These are phyloP conservation scores for Apodemia hepburni DNA, from an alignment of 2,888 invertebrate genomes.

Conservation along the genomic window DNA sequence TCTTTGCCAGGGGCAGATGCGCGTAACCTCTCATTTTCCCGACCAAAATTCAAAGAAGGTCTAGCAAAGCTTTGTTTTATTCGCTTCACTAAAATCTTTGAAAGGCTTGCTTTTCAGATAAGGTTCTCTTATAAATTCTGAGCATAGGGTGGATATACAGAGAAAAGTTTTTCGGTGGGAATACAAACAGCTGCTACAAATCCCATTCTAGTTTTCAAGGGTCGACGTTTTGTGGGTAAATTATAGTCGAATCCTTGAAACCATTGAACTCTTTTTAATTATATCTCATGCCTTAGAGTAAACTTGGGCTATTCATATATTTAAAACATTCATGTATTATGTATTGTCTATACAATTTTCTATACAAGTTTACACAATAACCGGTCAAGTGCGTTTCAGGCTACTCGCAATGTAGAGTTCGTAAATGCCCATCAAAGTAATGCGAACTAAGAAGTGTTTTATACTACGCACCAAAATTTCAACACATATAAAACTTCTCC, in stretches of 20 bases:
- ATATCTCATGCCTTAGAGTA: neutral
- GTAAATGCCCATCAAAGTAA: too few relatives aligned
- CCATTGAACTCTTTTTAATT: conserved; percentile 10
- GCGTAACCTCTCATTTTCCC: conserved; percentile 77
- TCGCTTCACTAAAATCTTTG: conserved; percentile 68
- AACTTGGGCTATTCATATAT: neutral
- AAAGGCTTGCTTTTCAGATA: conserved; percentile 77
- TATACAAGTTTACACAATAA: too few relatives aligned
- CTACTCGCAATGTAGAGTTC: too few relatives aligned
- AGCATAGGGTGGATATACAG: conserved; percentile 58
- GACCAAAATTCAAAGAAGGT: conserved; percentile 76
- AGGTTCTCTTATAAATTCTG: conserved; percentile 73
- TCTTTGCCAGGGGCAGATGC: conserved; percentile 40
- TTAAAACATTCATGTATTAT: neutral
- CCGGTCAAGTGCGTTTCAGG: too few relatives aligned
- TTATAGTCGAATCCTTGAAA: conserved; percentile 22
- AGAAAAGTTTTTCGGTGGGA: conserved; percentile 66
- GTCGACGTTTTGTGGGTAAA: conserved; percentile 45
- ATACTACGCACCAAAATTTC: too few relatives aligned
- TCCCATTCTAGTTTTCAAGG: conserved; percentile 57
- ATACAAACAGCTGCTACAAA: conserved; percentile 61
- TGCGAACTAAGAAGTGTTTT: too few relatives aligned
- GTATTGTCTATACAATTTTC: too few relatives aligned
- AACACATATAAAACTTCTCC: too few relatives aligned
- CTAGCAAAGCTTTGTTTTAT: conserved; percentile 78